phyloP scores from a whole-genome alignment of 1,140 invertebrate species.

The Chrysomallon squamiferum region DNA sequence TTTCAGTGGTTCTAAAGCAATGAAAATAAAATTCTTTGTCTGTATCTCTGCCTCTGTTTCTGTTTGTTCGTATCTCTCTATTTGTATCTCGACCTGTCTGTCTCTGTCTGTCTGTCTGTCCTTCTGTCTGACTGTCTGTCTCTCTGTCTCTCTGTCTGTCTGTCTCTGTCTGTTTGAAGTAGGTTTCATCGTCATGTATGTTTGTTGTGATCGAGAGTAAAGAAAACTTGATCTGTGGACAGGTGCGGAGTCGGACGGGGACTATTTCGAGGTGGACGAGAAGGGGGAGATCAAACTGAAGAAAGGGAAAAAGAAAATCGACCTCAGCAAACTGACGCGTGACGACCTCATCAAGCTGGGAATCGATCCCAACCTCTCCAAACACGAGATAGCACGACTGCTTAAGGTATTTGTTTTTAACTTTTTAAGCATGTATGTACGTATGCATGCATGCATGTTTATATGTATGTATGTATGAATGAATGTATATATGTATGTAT shows the following conservation, averaged over 20 bases:
- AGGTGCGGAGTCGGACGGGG: constrained; percentile 39
- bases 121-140: too few species aligned
- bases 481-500: neutral
- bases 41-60: too few species aligned
- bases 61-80: too few species aligned
- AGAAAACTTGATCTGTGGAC: neutral
- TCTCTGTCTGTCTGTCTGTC: too few species aligned
- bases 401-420: constrained; percentile 42
- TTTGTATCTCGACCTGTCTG: too few species aligned
- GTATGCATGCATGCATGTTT: neutral
- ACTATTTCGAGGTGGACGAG: constrained; percentile 59
- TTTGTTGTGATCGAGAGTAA: too few species aligned
- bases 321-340: constrained; percentile 56
- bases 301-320: constrained; percentile 59
- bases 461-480: neutral
- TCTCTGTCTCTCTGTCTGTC: too few species aligned
- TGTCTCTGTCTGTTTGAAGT: too few species aligned
- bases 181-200: too few species aligned
- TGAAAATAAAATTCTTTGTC: too few species aligned
- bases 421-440: neutral
- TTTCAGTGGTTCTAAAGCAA: too few species aligned
- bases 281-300: constrained; percentile 52
- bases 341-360: constrained; percentile 55
- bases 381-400: constrained; percentile 56
- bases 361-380: constrained; percentile 56